phyloP scores from a whole-genome alignment of 2,888 invertebrate species.

The Conchocele bisecta region DNA sequence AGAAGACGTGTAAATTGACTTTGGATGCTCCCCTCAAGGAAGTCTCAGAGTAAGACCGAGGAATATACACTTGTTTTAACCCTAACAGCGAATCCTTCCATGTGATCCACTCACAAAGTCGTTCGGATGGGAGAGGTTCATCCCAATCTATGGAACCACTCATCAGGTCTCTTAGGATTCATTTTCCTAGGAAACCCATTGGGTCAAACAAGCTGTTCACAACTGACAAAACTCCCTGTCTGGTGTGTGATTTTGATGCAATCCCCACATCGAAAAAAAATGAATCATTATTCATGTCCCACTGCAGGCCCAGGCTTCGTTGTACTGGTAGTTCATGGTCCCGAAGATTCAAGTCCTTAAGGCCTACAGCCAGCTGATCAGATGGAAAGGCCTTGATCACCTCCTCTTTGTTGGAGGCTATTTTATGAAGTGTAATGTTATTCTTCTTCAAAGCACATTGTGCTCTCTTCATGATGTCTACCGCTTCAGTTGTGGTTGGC shows the following conservation, averaged over 20 bases:
- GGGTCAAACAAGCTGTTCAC: slow-evolving; percentile 56
- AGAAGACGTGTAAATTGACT: slow-evolving; percentile 51
- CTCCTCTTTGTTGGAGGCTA: background rate
- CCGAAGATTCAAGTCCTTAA: background rate
- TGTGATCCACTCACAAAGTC: background rate
- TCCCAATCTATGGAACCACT: slow-evolving; percentile 42
- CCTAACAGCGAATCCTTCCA: background rate
- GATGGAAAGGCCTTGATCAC: background rate
- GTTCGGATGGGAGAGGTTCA: slow-evolving; percentile 16
- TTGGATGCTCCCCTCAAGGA: background rate
- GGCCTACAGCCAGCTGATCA: background rate
- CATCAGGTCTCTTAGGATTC: slow-evolving; percentile 43
- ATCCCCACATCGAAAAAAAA: slow-evolving; percentile 35
- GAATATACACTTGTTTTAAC: slow-evolving; percentile 18
- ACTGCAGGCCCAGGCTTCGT: background rate
- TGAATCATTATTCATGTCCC: background rate
- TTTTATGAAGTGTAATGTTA: background rate
- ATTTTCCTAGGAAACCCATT: slow-evolving; percentile 50
- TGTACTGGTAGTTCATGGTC: background rate
- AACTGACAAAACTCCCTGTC: slow-evolving; percentile 43
- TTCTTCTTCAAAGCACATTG: background rate
- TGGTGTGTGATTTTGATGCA: slow-evolving; percentile 27
- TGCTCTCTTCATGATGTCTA: background rate
- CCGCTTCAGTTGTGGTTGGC: background rate
- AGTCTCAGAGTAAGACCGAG: slow-evolving; percentile 17